phyloP scores from a whole-genome alignment of 2,888 invertebrate species.

The Biston stratarius region DNA sequence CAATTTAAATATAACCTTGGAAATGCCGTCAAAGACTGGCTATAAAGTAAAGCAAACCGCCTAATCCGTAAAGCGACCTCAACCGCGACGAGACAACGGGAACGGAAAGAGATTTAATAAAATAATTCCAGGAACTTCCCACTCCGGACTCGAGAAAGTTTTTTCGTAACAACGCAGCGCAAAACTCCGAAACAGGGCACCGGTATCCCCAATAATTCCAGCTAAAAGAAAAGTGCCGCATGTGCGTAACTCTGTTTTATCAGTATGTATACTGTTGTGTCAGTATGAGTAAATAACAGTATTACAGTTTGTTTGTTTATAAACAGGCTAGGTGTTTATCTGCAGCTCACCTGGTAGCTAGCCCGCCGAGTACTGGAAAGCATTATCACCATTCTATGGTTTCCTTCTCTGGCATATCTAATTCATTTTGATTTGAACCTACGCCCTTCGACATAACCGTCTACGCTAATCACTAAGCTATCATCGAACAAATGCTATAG shows the following conservation, averaged over 20 bases:
- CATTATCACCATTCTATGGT: too few species aligned
- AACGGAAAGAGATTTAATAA: constrained; percentile 46
- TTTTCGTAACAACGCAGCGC: constrained; percentile 49
- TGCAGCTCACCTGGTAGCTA: too few species aligned
- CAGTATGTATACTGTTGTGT: too few species aligned
- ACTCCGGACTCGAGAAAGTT: constrained; percentile 45
- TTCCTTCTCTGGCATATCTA: too few species aligned
- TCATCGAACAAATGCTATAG: too few species aligned
- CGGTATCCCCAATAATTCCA: constrained; percentile 25
- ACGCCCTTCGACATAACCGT: too few species aligned
- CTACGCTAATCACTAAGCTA: too few species aligned
- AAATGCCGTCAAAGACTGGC: constrained; percentile 14
- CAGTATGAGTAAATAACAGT: too few species aligned
- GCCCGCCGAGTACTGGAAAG: too few species aligned
- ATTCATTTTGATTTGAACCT: too few species aligned
- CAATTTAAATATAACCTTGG: constrained; percentile 10
- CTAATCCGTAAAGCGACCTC: constrained; percentile 28
- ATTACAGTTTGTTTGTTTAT: too few species aligned
- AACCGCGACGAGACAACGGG: constrained; percentile 37
- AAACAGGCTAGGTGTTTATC: too few species aligned
- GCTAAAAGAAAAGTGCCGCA: not conserved
- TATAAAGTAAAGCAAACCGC: constrained; percentile 27
- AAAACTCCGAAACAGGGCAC: constrained; percentile 48
- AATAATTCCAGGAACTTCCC: constrained; percentile 43
- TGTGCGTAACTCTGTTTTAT: constrained; percentile 24